Base-by-base conservation (phyloP, 1,140 invertebrate genomes). In the Aphaenogaster floridana region DNA sequence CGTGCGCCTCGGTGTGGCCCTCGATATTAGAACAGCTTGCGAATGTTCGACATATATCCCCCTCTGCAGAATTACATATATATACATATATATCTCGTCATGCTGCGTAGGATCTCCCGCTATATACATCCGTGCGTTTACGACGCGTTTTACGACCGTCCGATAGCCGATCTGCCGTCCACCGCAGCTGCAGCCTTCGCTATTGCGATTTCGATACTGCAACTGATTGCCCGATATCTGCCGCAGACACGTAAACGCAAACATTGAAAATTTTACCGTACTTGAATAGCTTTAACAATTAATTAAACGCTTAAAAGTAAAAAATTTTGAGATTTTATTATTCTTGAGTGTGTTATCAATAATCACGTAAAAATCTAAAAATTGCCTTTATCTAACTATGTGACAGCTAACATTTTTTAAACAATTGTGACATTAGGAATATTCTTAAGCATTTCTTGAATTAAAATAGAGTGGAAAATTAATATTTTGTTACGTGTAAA, bases 1-100 rank as follows among this genome's bases (percentile, higher is more conserved):
- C 92, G 92, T 88, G 83, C 92, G 91, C 89, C 91, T 94, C 93
- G 92, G 88, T 94, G 93, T 93, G 89, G 89, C 92, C 91, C 85
- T 94, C 92, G 89, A 93, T 94, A 94, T 94, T 94, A 94, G 93
- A 93, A 74, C 80, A 93, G 94, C 94, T 94, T 94, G 94, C 92
- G 90, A 94, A 91, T 94, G 86, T 88, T 88, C 61, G 77, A 86
- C 66, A 86, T 91, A 54, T 86, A 87, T 57, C 4, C 42, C n/a
- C 34, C 9, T 81, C 59, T 78, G 68, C 86, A 86, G 86, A 54
- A 86, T 88, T 71, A 52, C 54, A 72, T 79, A 78, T 78, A 78
- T 28, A 71, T 52, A 72, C 50, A 71, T 45, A 87, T 80, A 54
- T 64, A 68, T 77, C 48, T 80, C 39, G 66, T 85, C 57, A 88